Conservation (phyloP, 2,113 vertebrate genomes). For the Xenotilapia caudafasciata region DNA sequence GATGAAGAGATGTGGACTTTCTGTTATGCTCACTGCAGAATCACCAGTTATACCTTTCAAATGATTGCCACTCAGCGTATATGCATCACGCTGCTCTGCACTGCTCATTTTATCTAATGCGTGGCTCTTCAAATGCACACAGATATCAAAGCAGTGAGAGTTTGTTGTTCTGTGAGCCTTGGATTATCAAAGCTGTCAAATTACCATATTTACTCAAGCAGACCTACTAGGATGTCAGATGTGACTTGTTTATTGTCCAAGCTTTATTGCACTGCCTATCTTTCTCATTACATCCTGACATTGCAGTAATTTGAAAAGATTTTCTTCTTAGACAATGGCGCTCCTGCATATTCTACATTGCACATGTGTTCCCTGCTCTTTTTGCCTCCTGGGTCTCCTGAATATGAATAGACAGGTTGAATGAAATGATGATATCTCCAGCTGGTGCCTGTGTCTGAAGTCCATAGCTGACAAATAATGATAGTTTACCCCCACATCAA, state of each 20-base stretch:
- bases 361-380: slow-evolving; percentile 14
- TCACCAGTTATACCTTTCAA: slow-evolving; percentile 18
- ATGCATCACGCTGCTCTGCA: not conserved
- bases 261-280: slow-evolving; percentile 48
- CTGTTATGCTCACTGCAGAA: slow-evolving; percentile 27
- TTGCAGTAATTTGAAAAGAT: slow-evolving; percentile 37
- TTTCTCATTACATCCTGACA: slow-evolving; percentile 44
- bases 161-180: slow-evolving; percentile 10
- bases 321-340: slow-evolving; percentile 13
- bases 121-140: not conserved
- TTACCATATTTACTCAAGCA: slow-evolving; percentile 45
- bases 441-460: slow-evolving; percentile 20
- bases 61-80: not conserved
- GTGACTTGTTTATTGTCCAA: slow-evolving; percentile 17
- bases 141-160: not conserved
- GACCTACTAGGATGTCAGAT: slow-evolving; percentile 21
- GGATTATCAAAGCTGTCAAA: slow-evolving; percentile 11
- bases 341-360: slow-evolving; percentile 18
- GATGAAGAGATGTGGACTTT: slow-evolving; percentile 34
- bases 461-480: slow-evolving; percentile 38
- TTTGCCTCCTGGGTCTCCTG: slow-evolving; percentile 10
- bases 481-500: slow-evolving; percentile 24
- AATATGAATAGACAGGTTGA: slow-evolving; percentile 65
- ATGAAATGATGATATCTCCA: slow-evolving; percentile 64
- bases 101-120: slow-evolving; percentile 19